phyloP scores from a whole-genome alignment of 2,888 invertebrate species.

The Oasisia sp. region DNA sequence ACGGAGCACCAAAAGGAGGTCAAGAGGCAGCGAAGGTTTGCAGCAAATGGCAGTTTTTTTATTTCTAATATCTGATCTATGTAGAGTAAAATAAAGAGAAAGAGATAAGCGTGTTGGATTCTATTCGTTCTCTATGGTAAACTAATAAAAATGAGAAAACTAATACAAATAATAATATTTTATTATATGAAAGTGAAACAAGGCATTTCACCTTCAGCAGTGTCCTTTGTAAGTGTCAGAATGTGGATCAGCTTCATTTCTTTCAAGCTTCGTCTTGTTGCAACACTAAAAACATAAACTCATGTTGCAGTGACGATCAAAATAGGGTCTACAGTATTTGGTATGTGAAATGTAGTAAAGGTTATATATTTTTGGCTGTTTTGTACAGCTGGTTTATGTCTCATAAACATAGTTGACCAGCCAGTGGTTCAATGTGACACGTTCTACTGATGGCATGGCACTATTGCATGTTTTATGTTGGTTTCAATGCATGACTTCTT shows the following conservation, averaged over 20 bases:
- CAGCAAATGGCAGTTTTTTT: too few relatives aligned
- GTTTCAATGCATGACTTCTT: not conserved
- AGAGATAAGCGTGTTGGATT: too few relatives aligned
- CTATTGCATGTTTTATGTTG: not conserved
- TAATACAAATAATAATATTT: too few relatives aligned
- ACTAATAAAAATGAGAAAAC: too few relatives aligned
- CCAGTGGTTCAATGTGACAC: not conserved
- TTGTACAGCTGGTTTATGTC: not conserved
- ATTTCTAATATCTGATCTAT: too few relatives aligned
- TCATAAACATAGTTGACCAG: not conserved
- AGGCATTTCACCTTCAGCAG: too few relatives aligned
- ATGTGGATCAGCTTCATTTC: too few relatives aligned
- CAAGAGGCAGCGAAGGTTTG: slow-evolving; percentile 50
- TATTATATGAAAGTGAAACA: too few relatives aligned
- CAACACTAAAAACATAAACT: not conserved
- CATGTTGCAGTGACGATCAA: not conserved
- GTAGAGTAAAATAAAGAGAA: too few relatives aligned
- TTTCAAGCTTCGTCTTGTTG: not conserved
- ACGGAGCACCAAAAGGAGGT: slow-evolving; percentile 63
- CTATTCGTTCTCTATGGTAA: too few relatives aligned
- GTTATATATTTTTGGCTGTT: not conserved
- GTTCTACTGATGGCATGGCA: not conserved
- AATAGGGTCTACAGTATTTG: not conserved
- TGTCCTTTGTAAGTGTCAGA: too few relatives aligned
- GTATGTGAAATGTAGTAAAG: not conserved